These are phyloP conservation scores for Ptilorrhoa leucosticta DNA, from an alignment of 2,113 vertebrate genomes.

Conservation along the genomic window DNA sequence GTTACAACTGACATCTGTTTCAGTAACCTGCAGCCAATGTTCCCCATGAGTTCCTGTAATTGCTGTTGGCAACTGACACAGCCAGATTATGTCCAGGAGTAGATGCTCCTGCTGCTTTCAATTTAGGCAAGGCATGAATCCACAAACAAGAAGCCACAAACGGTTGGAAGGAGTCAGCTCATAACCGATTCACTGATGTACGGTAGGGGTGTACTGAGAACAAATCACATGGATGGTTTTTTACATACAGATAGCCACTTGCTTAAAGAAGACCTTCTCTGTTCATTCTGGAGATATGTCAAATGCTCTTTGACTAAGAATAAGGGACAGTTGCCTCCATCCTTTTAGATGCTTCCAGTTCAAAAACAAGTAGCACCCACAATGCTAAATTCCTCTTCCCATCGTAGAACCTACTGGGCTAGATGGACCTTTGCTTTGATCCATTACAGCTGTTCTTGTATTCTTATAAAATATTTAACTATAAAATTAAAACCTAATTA, in stretches of 20 bases:
- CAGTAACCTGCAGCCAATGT: conserved; percentile 21
- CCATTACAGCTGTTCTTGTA: not conserved
- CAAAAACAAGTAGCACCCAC: not conserved
- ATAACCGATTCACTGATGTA: not conserved
- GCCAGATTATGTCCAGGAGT: conserved; percentile 39
- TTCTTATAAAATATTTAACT: not conserved
- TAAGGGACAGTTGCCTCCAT: not conserved
- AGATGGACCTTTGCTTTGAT: not conserved
- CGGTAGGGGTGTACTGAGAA: not conserved
- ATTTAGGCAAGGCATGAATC: conserved; percentile 52
- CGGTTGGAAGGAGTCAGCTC: not conserved
- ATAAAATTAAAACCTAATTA: not conserved
- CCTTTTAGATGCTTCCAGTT: not conserved
- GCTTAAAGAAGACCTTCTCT: not conserved
- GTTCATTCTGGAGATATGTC: not conserved
- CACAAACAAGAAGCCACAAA: conserved; percentile 32
- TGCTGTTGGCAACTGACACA: conserved; percentile 40
- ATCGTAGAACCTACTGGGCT: not conserved
- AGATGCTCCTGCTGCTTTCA: conserved; percentile 60
- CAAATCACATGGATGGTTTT: not conserved
- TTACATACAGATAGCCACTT: not conserved
- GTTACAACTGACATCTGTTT: conserved; percentile 56
- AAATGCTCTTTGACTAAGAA: not conserved
- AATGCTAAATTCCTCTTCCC: not conserved
- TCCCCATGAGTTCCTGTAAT: conserved; percentile 46